Conservation (phyloP, 2,113 vertebrate species). For the Pitta sordida region DNA sequence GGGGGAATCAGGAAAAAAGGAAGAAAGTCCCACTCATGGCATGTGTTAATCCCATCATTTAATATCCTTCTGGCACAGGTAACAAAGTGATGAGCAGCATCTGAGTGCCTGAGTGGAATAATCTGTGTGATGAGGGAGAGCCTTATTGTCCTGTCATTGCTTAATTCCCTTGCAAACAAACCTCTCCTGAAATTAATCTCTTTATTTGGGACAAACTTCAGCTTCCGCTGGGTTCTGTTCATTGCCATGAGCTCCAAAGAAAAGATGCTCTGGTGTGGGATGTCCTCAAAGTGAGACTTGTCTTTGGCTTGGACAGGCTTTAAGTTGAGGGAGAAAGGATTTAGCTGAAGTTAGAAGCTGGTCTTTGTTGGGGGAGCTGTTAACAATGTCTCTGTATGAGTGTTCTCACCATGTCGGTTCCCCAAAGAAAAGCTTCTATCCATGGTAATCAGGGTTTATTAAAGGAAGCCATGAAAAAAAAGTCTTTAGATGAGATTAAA, state of each 20-base stretch:
- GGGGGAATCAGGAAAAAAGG: not conserved
- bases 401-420: not conserved
- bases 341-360: not conserved
- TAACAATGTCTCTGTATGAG: not conserved
- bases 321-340: not conserved
- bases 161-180: not conserved
- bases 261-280: not conserved
- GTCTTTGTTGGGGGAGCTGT: not conserved
- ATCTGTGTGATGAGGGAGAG: not conserved
- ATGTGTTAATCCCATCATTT: not conserved
- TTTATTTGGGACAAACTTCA: not conserved
- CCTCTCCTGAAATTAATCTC: conserved; percentile 7
- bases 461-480: conserved; percentile 3
- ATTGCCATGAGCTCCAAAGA: not conserved
- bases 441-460: conserved; percentile 60
- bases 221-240: not conserved
- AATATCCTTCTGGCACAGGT: not conserved
- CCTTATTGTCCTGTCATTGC: not conserved
- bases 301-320: not conserved
- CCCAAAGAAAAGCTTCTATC: conserved; percentile 55
- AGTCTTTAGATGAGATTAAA: conserved; percentile 64
- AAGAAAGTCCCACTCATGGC: not conserved
- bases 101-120: not conserved
- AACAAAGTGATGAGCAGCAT: not conserved
- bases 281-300: not conserved